A percentile compares a stretch with the other conserved stretches of the same genome.
Conservation (phyloP, 1,140 invertebrate species). For the Telenomus remus region DNA sequence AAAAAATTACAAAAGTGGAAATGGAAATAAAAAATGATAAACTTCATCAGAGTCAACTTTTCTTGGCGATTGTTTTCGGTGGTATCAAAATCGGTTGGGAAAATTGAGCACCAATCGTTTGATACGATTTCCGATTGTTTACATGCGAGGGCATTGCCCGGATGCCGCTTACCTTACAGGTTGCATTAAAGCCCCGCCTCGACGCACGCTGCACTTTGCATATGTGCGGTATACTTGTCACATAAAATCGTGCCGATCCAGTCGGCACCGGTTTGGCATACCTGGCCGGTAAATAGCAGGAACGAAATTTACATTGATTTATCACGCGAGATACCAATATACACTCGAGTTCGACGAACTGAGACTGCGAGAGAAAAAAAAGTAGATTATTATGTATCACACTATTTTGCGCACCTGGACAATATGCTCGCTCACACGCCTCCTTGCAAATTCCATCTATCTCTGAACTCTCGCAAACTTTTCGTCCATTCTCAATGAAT, state of each 20-base stretch:
- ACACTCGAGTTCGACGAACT: constrained; percentile 57
- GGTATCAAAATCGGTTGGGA: background rate
- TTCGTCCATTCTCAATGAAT: background rate
- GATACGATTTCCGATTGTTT: constrained; percentile 71
- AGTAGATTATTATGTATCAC: constrained; percentile 56
- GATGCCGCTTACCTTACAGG: constrained; percentile 71
- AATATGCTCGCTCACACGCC: background rate
- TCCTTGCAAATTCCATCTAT: too few relatives aligned
- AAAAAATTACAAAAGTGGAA: too few relatives aligned
- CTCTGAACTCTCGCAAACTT: background rate
- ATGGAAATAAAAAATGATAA: too few relatives aligned
- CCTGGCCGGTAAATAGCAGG: constrained; percentile 55
- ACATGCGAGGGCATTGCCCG: constrained; percentile 74
- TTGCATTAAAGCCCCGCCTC: constrained; percentile 64
- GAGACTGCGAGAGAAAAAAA: constrained; percentile 51
- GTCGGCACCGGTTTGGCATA: constrained; percentile 60
- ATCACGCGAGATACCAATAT: constrained; percentile 55
- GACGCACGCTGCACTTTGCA: constrained; percentile 53
- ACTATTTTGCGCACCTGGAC: constrained; percentile 39
- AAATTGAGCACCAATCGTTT: constrained; percentile 20
- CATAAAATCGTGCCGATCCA: constrained; percentile 57
- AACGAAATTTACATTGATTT: constrained; percentile 63
- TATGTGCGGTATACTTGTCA: constrained; percentile 57
- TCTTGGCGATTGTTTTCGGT: too few relatives aligned
- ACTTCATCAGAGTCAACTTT: too few relatives aligned